Evolutionary conservation across 2,888 invertebrate species (phyloP), one percentile per base, ranked within the genome.

Genomic region (Seira musarum): DNA sequence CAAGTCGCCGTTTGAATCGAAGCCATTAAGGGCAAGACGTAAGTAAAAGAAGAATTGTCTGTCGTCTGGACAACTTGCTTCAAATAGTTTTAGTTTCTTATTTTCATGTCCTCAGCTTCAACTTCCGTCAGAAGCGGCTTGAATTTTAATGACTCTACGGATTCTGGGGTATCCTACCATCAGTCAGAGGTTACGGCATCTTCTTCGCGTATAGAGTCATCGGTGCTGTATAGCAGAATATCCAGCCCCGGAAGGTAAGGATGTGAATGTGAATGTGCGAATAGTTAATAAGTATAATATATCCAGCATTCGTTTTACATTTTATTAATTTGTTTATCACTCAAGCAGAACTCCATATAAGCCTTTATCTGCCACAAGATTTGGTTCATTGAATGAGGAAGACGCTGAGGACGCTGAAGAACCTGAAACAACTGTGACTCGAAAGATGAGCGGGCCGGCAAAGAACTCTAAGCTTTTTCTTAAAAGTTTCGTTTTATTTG

Each of bases 271-370:
- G 60, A 21, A 21, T 21, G 2, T 60, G 22, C 21, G 8, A n/a
- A 60, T 49, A 60, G 30, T 30, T 60, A 60, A 60, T 60, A 5
- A 60, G 21, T 60, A 10, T 60, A 21, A 60, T n/a, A 60, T 60
- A 21, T 60, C 2, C 60, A 40, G 6, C 6, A 40, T 40, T 40
- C 40, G n/a, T n/a, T n/a, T n/a, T n/a, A n/a, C 30, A 5, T 30
- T 30, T 30, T 8, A 5, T 30, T 8, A 30, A 30, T 30, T 30
- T n/a, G n/a, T n/a, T n/a, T 40, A 40, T 40, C 40, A 6, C 40
- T 40, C 13, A 40, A 13, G 21, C 60, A 60, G 60, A 21, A 60
- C n/a, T 2, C 60, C 60, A 21, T 60, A 60, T 60, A 19, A n/a
- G 22, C 60, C 60, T 10, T 22, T 60, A 8, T 60, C 60, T 19